Base-by-base conservation (phyloP, 2,888 invertebrate genomes). In the Dinocampus coccinellae region DNA sequence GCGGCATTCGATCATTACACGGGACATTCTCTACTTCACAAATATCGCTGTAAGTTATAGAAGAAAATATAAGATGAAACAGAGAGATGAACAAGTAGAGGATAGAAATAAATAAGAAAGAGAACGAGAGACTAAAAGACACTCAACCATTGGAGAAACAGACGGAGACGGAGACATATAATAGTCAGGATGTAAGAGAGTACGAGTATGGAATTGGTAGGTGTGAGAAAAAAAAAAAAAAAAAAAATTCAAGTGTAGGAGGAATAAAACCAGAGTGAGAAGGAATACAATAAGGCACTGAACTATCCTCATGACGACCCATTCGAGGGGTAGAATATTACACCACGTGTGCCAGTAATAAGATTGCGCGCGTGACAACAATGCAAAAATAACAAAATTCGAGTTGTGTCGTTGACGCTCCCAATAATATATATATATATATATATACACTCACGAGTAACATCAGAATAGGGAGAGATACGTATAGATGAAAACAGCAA, bases 341-440 rank as follows among this genome's bases (percentile, higher is more conserved):
- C 84, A 82, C 85, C 85, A 85, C 84, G 85, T 85, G 85, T 84
- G 83, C 78, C 77, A 73, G 84, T 85, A 85, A 85, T 85, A 85
- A 85, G 85, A 84, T 84, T 81, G 84, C 78, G 85, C 83, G 81
- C 85, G 85, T 85, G 85, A 85, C 83, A 80, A 81, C 84, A 85
- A 85, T 85, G 85, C 83, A 84, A 84, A 85, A 84, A 83, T 83
- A 75, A 73, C 73, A 66, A 53, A 60, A 58, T 69, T 70, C 39
- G 57, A 63, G 62, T 65, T 70, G 70, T 65, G 67, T 67, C 29
- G 62, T n/a, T 58, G 47, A 47, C 34, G 16, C 29, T 33, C 64
- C 60, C 20, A 55, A 55, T 42, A 29, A 11, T 47, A 47, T 47
- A 42, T n/a, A n/a, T n/a, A n/a, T n/a, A n/a, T n/a, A n/a, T n/a